These are phyloP conservation scores for Leptinotarsa texana DNA, from an alignment of 1,140 invertebrate species.

Conservation along the genomic window DNA sequence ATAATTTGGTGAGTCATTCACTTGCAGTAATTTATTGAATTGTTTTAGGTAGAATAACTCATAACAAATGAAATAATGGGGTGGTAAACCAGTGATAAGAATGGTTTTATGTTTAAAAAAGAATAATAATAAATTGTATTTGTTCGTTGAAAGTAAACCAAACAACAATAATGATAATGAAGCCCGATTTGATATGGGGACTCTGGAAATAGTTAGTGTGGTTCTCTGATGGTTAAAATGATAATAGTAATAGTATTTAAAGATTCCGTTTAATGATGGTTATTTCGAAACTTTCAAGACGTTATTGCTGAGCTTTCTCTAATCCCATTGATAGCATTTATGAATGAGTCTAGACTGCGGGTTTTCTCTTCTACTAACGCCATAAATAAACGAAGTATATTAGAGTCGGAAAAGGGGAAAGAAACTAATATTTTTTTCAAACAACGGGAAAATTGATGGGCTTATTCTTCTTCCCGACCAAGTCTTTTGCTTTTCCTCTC, in stretches of 20 bases:
- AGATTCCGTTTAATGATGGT: too few relatives aligned
- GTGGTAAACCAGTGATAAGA: too few relatives aligned
- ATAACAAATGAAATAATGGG: too few relatives aligned
- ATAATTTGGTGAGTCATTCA: neutral
- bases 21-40: neutral
- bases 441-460: neutral
- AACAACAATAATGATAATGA: too few relatives aligned
- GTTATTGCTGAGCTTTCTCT: neutral
- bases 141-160: too few relatives aligned
- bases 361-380: neutral
- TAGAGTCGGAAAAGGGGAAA: neutral
- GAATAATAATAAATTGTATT: too few relatives aligned
- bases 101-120: too few relatives aligned
- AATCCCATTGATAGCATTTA: neutral
- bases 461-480: neutral
- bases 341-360: neutral
- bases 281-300: too few relatives aligned
- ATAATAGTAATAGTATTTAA: too few relatives aligned
- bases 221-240: too few relatives aligned
- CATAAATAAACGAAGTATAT: constrained; percentile 1
- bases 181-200: too few relatives aligned
- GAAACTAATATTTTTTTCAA: neutral
- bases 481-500: neutral
- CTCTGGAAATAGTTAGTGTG: too few relatives aligned
- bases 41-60: neutral